Evolutionary conservation across 2,888 invertebrate genomes (phyloP), one percentile per base, ranked within the genome.

Genomic region (Gymnocheta viridis): DNA sequence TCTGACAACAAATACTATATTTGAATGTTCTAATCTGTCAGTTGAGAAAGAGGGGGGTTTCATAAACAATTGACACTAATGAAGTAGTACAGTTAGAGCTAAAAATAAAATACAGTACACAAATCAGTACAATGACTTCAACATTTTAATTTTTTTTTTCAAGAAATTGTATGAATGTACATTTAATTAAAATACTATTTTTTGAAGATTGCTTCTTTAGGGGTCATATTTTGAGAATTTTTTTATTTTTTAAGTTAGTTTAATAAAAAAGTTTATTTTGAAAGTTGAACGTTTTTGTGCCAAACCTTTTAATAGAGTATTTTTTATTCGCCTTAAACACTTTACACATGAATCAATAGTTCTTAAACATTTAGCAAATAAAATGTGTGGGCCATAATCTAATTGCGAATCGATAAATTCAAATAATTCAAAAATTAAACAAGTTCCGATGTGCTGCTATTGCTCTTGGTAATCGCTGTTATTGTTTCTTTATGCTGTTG

Each of bases 391-490:
- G 86, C 85, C 77, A 77, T 82, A 86, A 85, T 85, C 85, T 86
- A 86, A 86, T 86, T 86, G 86, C 79, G 70, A 86, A 86, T 86
- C 86, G 79, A 86, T 86, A 86, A 74, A 83, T 82, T 85, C 78
- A 85, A 82, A 74, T 73, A 74, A 83, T 76, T 84, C 66, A 82
- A 67, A 82, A 79, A 67, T 77, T 67, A 86, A 84, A 84, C 81
- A 81, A 84, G 84, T 84, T 81, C 67, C 77, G 84, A 84, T 81
- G 77, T 72, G 44, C 58, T 72, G 70, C 38, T 70, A 35, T 64
- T 54, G 67, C 58, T 62, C 64, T 72, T 32, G 35, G 58, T 41
- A 24, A 70, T 58, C 56, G 47, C 4, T 69, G 29, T 10, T 47
- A 14, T 56, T 58, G 12, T 67, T 58, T 70, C 6, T 60, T 19